phyloP scores from a whole-genome alignment of 1,140 invertebrate species.

The Seison nebaliae region DNA sequence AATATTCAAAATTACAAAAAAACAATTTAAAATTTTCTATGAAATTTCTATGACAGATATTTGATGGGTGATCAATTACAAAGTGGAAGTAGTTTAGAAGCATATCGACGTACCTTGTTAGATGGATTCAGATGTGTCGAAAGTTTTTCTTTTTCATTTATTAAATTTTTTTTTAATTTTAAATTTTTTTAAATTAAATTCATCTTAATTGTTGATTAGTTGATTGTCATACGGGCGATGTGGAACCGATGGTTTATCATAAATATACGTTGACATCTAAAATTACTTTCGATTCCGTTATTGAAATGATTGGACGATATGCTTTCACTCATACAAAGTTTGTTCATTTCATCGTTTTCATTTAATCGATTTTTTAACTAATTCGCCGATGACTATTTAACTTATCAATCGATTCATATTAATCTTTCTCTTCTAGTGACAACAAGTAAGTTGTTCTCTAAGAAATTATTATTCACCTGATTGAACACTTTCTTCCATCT shows the following conservation, averaged over 20 bases:
- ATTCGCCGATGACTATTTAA: background rate
- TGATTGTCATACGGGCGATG: too few species aligned
- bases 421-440: too few species aligned
- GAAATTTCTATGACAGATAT: constrained; percentile 1
- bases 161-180: too few species aligned
- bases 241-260: constrained; percentile 8
- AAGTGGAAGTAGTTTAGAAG: constrained; percentile 3
- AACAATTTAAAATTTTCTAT: background rate
- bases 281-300: constrained; percentile 5
- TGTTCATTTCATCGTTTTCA: background rate
- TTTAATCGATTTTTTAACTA: background rate
- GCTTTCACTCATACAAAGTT: constrained; percentile 2
- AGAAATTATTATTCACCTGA: too few species aligned
- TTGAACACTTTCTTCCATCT: too few species aligned
- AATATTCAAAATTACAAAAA: background rate
- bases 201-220: too few species aligned
- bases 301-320: background rate
- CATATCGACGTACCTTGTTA: constrained; percentile 4
- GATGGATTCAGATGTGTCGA: constrained; percentile 5
- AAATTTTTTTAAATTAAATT: too few species aligned
- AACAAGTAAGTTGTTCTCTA: too few species aligned
- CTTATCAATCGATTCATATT: background rate
- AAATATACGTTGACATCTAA: constrained; percentile 9
- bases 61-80: constrained; percentile 10
- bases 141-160: too few species aligned